Evolutionary conservation across 2,797 vertebrate genomes (phyloP), one percentile per base, ranked within the genome.

Genomic region (Falco berigora): DNA sequence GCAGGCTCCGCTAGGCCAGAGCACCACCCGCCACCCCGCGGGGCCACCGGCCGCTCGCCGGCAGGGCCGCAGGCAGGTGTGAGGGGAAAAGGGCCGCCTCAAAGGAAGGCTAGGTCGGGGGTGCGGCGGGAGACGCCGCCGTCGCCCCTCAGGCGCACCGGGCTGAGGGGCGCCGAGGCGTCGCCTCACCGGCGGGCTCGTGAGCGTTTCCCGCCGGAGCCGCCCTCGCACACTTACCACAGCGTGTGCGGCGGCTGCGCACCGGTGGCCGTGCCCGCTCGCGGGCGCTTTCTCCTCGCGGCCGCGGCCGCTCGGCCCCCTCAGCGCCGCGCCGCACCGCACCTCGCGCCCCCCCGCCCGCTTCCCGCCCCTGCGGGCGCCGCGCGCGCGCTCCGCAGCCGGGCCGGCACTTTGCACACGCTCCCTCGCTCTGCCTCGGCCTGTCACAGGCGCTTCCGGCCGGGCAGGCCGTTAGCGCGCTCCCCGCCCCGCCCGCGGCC

Each of bases 361-460:
- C 12, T 38, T 38, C 27, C 30, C 66, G 46, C 8, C 49, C 9
- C 23, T 24, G 64, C 36, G 40, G 62, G 49, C 56, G 11, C 24
- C 38, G 38, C 11, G 38, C 38, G 38, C 12, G 25, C 34, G 55
- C 46, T 28, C 55, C 21, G n/a, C 30, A 25, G 3, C 23, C 34
- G 42, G 40, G 61, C 36, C 6, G 9, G 91, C 91, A 74, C 89
- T 95, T 95, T 93, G 91, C 88, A 81, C 21, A 94, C 89, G 30
- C 67, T 94, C 86, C 95, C 95, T 75, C 9, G 47, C 52, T 19
- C 32, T 4, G 61, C 67, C 74, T 40, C n/a, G 36, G 72, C 69
- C 79, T 61, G 69, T 61, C 83, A 58, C 73, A 22, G 24, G 50
- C 77, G 81, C 61, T 96, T 94, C 95, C 95, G 87, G 82, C 76